Base-by-base conservation (phyloP, 2,797 vertebrate genomes). In the Phrynocephalus forsythii region DNA sequence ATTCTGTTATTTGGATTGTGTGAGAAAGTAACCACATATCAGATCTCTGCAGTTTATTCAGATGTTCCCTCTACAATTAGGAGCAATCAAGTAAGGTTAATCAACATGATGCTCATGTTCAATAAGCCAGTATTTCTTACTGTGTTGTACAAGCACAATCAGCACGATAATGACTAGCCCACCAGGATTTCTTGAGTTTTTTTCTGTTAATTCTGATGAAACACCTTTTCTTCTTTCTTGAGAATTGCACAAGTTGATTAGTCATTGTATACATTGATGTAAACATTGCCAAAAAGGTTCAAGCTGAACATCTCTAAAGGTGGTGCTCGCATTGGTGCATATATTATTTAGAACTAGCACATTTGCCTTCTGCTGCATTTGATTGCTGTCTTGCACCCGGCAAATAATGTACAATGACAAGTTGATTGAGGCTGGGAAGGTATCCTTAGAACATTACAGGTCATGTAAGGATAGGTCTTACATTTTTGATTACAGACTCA, bases 401-500 rank as follows among this genome's bases (percentile, higher is more conserved):
- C 18, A 79, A 84, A 83, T 56, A 56, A 56, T 56, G 52, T 56
- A 84, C 30, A 28, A 22, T 28, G n/a, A 83, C 11, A 77, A 24
- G 13, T 38, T 71, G 5, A 24, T 71, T 80, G 52, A 66, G 5
- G 16, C 60, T 52, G 38, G 22, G 26, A 68, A 83, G 22, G 24
- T 78, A 69, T 83, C 72, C 67, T 87, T 52, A 38, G 60, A 85
- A 87, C 82, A 18, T 78, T 28, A 90, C 8, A 68, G 85, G 1
- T 77, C 50, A 20, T 48, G 1, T 33, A 85, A 85, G 28, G 79
- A 91, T 92, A 79, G 30, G 83, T 68, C 88, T 80, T 26, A 48
- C 30, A 76, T 81, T 69, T 88, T n/a, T 80, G 83, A 85, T 90
- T 63, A 48, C n/a, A 91, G 33, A 88, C 66, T 50, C 24, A 85